These are phyloP conservation scores for Diorhabda carinulata DNA, from an alignment of 1,140 invertebrate species.

Conservation along the genomic window DNA sequence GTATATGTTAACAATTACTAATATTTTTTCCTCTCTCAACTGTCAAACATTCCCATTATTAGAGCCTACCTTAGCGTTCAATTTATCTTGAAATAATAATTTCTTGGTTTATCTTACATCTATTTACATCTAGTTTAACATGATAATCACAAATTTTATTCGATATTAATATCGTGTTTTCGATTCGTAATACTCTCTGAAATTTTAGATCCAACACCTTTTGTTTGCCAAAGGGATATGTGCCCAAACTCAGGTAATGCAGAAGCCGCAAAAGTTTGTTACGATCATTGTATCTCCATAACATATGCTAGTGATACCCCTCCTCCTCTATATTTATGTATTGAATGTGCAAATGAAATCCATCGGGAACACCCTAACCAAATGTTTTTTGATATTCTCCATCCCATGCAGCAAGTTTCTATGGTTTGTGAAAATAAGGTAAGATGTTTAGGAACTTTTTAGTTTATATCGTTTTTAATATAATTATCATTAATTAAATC, in stretches of 20 bases:
- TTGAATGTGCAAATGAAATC: constrained; percentile 93
- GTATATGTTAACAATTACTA: too few species aligned
- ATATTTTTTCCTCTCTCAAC: too few species aligned
- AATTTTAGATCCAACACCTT: constrained; percentile 60
- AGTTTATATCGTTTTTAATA: too few species aligned
- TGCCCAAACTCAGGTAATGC: constrained; percentile 79
- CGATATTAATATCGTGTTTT: neutral
- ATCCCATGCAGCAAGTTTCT: constrained; percentile 91
- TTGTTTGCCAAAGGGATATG: constrained; percentile 79
- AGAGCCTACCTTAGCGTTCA: neutral
- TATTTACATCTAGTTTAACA: neutral
- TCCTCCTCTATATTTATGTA: constrained; percentile 92
- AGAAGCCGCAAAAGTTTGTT: constrained; percentile 88
- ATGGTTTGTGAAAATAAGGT: constrained; percentile 97
- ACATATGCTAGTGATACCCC: constrained; percentile 79
- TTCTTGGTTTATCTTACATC: neutral
- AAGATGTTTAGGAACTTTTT: constrained; percentile 19
- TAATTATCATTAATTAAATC: too few species aligned
- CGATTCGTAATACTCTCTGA: too few species aligned
- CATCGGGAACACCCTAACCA: constrained; percentile 77
- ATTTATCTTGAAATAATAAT: neutral
- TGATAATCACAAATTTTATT: neutral
- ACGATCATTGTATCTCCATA: constrained; percentile 81
- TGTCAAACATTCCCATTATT: neutral
- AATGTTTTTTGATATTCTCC: constrained; percentile 85